phyloP scores from a whole-genome alignment of 1,140 invertebrate genomes.

The Acromyrmex heyeri region DNA sequence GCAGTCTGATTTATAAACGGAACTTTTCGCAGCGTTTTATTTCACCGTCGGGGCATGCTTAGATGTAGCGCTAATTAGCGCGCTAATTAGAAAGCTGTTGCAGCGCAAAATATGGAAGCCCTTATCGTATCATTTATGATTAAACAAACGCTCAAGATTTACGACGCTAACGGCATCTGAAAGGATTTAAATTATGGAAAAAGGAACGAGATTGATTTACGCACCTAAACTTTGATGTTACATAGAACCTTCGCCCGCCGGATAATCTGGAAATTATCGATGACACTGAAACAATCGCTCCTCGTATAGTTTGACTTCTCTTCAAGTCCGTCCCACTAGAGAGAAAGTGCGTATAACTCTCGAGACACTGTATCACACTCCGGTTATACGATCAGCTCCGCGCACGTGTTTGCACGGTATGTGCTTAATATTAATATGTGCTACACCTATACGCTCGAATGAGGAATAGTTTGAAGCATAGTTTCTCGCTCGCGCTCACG shows the following conservation, averaged over 20 bases:
- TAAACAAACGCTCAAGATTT: conserved; percentile 33
- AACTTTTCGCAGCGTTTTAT: conserved; percentile 3
- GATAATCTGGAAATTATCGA: conserved; percentile 37
- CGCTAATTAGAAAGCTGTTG: conserved; percentile 56
- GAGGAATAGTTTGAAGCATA: conserved; percentile 54
- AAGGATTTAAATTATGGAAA: conserved; percentile 3
- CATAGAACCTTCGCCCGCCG: not conserved
- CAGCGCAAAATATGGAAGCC: conserved; percentile 1
- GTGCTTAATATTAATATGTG: conserved; percentile 45
- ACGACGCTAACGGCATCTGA: not conserved
- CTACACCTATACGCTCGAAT: not conserved
- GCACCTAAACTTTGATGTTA: not conserved
- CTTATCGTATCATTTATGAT: conserved; percentile 33
- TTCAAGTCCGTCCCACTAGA: not conserved
- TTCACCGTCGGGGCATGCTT: conserved; percentile 6
- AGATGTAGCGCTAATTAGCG: conserved; percentile 53
- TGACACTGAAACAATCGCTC: conserved; percentile 26
- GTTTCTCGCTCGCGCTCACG: conserved; percentile 51
- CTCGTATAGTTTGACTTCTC: conserved; percentile 27
- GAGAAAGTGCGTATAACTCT: conserved; percentile 28
- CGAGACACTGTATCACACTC: not conserved
- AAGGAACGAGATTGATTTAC: not conserved
- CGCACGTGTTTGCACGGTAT: conserved; percentile 39
- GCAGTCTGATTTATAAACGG: conserved; percentile 20
- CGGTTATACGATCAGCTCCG: not conserved